phyloP scores from a whole-genome alignment of 2,797 vertebrate species.

The Ciconia nigra region DNA sequence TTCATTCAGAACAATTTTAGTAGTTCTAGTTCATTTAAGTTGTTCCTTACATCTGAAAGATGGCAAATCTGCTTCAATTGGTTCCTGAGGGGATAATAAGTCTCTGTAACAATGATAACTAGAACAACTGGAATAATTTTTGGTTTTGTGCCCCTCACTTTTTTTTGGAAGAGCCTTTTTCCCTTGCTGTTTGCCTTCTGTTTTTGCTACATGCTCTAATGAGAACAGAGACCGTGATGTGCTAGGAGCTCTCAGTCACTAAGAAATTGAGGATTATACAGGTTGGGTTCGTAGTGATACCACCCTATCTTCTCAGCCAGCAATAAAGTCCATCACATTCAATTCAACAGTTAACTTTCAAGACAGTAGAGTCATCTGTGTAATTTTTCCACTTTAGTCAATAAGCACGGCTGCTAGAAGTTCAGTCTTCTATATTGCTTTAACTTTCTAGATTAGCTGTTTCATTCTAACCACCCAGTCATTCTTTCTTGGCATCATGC shows the following conservation, averaged over 20 bases:
- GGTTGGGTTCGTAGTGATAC: background rate
- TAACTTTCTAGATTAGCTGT: background rate
- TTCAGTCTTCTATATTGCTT: background rate
- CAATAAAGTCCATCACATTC: background rate
- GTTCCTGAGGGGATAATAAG: background rate
- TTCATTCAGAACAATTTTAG: background rate
- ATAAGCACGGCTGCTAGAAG: background rate
- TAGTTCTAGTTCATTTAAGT: background rate
- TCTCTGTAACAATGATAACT: background rate
- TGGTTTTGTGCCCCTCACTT: background rate
- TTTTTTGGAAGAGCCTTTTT: background rate
- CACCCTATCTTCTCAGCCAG: background rate
- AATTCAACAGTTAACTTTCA: background rate
- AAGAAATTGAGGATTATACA: background rate
- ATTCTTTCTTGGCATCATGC: background rate
- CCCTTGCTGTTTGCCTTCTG: background rate
- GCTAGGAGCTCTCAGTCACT: background rate
- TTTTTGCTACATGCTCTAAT: background rate
- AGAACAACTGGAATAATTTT: background rate
- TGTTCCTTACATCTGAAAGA: background rate
- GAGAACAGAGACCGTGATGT: background rate
- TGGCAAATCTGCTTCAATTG: background rate
- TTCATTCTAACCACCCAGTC: background rate
- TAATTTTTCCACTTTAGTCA: background rate
- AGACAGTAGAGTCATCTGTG: background rate